phyloP scores from a whole-genome alignment of 2,113 vertebrate genomes.

The Lucifuga dentata region DNA sequence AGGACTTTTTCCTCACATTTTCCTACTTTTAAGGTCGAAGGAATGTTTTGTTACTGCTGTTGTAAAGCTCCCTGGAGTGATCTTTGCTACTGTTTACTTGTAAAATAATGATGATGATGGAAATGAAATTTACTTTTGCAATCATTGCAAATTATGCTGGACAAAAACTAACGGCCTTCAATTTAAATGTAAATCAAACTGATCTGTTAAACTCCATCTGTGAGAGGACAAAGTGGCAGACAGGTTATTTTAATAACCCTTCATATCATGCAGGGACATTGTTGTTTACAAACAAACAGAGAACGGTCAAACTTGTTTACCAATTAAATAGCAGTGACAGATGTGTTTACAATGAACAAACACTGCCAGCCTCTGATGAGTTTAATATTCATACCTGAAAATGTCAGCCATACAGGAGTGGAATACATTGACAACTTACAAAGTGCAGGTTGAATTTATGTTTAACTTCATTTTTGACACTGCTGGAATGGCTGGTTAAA shows the following conservation, averaged over 20 bases:
- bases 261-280: slow-evolving; percentile 76
- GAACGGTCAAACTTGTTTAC: slow-evolving; percentile 77
- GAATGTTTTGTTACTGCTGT: neutral
- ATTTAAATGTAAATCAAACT: slow-evolving; percentile 64
- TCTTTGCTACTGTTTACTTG: no score
- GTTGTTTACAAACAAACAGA: slow-evolving; percentile 79
- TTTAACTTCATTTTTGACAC: neutral
- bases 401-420: slow-evolving; percentile 17
- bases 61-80: no score
- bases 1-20: neutral
- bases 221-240: slow-evolving; percentile 36
- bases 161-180: slow-evolving; percentile 5
- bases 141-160: slow-evolving; percentile 3
- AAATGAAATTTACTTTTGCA: slow-evolving; percentile 34
- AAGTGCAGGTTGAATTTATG: neutral
- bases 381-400: slow-evolving; percentile 81
- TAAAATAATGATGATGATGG: slow-evolving; percentile 17
- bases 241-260: slow-evolving; percentile 75
- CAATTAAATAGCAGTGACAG: slow-evolving; percentile 78
- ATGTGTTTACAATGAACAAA: slow-evolving; percentile 80
- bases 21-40: slow-evolving; percentile 38
- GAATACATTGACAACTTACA: slow-evolving; percentile 35
- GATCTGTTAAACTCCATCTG: no score
- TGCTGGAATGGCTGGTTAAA: neutral
- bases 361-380: slow-evolving; percentile 64